Evolutionary conservation across 2,797 vertebrate species (phyloP).

Genomic region (Acrocephalus scirpaceus): DNA sequence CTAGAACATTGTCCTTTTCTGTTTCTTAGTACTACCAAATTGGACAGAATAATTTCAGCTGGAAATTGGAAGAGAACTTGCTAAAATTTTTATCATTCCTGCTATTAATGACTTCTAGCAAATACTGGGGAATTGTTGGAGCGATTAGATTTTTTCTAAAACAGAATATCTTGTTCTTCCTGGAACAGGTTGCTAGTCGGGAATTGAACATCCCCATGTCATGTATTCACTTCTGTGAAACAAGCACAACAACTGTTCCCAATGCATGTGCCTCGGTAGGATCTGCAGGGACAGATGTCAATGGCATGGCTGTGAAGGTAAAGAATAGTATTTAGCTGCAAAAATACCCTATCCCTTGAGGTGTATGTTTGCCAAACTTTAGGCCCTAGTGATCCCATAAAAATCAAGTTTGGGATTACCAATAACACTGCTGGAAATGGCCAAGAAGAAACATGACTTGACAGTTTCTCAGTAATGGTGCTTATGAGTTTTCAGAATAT

Average conservation of each 20-base stretch:
- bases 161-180: neutral
- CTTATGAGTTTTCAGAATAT: neutral
- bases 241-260: conserved; percentile 84
- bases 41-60: neutral
- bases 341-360: neutral
- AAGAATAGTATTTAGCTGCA: conserved; percentile 37
- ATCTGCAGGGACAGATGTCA: conserved; percentile 87
- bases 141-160: neutral
- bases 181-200: conserved; percentile 85
- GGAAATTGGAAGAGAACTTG: neutral
- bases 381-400: neutral
- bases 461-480: neutral
- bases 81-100: neutral
- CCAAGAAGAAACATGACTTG: neutral
- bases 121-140: neutral
- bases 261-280: conserved; percentile 83
- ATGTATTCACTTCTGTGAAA: conserved; percentile 86
- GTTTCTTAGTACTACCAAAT: neutral
- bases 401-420: neutral
- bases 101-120: neutral
- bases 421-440: neutral
- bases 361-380: neutral
- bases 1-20: neutral
- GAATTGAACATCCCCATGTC: conserved; percentile 86
- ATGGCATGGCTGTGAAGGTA: conserved; percentile 91